Percentiles rank a stretch among this genome's conserved stretches.
phyloP scores from a whole-genome alignment of 2,797 vertebrate species.

The Notolabrus celidotus region DNA sequence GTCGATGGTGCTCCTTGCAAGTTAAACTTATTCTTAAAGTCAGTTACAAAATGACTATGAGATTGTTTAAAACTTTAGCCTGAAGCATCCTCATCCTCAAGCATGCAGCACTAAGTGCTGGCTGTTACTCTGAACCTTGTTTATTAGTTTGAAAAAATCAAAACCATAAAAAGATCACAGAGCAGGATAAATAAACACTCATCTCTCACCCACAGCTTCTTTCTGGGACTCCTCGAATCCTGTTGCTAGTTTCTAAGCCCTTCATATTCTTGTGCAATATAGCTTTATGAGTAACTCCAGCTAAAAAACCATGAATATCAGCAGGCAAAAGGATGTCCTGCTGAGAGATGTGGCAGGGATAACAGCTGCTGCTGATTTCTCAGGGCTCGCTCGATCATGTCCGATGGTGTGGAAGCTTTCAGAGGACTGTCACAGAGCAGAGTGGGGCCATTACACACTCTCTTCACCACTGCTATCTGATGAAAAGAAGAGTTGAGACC shows the following conservation, averaged over 20 bases:
- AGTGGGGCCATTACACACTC: constrained; percentile 64
- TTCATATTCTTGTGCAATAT: constrained; percentile 42
- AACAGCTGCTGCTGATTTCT: constrained; percentile 64
- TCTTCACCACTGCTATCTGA: constrained; percentile 54
- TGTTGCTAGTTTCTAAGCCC: constrained; percentile 7
- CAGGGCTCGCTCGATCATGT: constrained; percentile 58
- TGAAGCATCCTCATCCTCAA: not conserved
- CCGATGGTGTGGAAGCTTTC: constrained; percentile 61
- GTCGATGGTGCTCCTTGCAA: too few relatives aligned
- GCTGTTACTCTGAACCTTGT: not conserved
- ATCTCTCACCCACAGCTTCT: constrained; percentile 1
- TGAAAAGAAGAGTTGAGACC: constrained; percentile 63
- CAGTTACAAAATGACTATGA: too few relatives aligned
- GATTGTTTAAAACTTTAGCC: not conserved
- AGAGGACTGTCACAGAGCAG: constrained; percentile 57
- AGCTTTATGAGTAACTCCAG: constrained; percentile 49
- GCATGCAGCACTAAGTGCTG: not conserved
- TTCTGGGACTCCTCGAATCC: constrained; percentile 23
- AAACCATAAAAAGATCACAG: not conserved
- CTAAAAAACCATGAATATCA: constrained; percentile 47
- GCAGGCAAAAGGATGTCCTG: constrained; percentile 67
- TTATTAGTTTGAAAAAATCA: not conserved
- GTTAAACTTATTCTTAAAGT: too few relatives aligned
- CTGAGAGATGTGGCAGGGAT: constrained; percentile 60
- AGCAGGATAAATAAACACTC: constrained; percentile 15